A percentile compares a stretch with the other conserved stretches of the same genome.
Evolutionary conservation across 2,888 invertebrate species (phyloP).

Genomic region (Caradrina kadenii): DNA sequence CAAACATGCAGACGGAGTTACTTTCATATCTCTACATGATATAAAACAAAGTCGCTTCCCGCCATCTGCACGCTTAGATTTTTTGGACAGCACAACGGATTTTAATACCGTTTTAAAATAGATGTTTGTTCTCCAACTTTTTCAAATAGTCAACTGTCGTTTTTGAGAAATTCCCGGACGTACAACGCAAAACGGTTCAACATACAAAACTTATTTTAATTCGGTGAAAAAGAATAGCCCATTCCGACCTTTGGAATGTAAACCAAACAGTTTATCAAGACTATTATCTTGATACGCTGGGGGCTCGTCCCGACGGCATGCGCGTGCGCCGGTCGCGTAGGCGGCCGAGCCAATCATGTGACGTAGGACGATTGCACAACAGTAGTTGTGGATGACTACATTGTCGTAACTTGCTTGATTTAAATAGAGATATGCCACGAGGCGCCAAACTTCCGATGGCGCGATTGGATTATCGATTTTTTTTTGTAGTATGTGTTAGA

Average conservation of each 20-base stretch:
- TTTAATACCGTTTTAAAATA: too few relatives aligned
- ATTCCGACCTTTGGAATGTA: constrained; percentile 26
- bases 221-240: neutral
- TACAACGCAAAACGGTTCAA: neutral
- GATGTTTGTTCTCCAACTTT: too few relatives aligned
- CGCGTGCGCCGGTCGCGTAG: constrained; percentile 21
- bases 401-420: constrained; percentile 16
- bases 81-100: too few relatives aligned
- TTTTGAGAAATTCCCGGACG: too few relatives aligned
- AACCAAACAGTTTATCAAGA: constrained; percentile 23
- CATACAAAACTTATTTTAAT: neutral
- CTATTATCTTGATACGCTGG: constrained; percentile 32
- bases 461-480: neutral
- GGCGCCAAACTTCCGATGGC: constrained; percentile 24
- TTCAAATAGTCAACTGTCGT: too few relatives aligned
- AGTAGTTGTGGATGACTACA: constrained; percentile 19
- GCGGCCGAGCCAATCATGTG: constrained; percentile 13
- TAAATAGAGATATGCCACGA: neutral
- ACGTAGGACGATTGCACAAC: constrained; percentile 35
- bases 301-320: constrained; percentile 37
- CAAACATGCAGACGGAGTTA: too few relatives aligned
- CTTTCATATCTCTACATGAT: too few relatives aligned
- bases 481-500: constrained; percentile 2
- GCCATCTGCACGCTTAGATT: too few relatives aligned
- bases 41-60: too few relatives aligned